Base-by-base conservation (phyloP, 2,888 invertebrate genomes). In the Lasioglossum leucozonium region DNA sequence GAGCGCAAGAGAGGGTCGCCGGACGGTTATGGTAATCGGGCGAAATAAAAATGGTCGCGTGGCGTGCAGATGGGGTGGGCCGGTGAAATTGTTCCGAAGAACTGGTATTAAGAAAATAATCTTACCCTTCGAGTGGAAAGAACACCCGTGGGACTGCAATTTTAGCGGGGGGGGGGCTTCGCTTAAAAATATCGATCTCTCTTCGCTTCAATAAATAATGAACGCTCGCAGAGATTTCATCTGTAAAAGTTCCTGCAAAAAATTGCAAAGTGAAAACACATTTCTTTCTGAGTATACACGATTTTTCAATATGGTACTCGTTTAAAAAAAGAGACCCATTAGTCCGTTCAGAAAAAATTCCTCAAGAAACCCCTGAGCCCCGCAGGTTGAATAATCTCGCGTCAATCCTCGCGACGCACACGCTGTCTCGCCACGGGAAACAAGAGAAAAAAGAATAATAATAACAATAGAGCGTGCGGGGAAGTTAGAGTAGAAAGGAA, bases 61-160 rank as follows among this genome's bases (percentile, higher is more conserved):
- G 72, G 47, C 79, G 79, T 34, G 75, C 72, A 18, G 34, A n/a
- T 55, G 26, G 51, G 18, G 71, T 10, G 47, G 47, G 58, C 18
- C 76, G 37, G 47, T 44, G 67, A 73, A 77, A 76, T 79, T 77
- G 40, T 47, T 30, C 44, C 55, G n/a, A 67, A 55, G 65, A 37
- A 72, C 72, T 5, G 51, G 34, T 51, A 72, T 81, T 75, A 75
- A 77, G 72, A 67, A 81, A 84, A 81, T 84, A 81, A 81, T 84
- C 55, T 67, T 81, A 62, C 74, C 47, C 51, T 51, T 22, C 3
- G 22, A 8, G 72, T 18, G 47, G 65, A 58, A 26, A 44, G 73
- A 69, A 80, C 51, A 44, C 37, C 69, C 51, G 11, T n/a, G 42
- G 51, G 74, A 40, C n/a, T 44, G 51, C 22, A 18, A 51, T 22